Evolutionary conservation across 1,140 invertebrate genomes (phyloP).

Genomic region (Arctopsyche grandis): DNA sequence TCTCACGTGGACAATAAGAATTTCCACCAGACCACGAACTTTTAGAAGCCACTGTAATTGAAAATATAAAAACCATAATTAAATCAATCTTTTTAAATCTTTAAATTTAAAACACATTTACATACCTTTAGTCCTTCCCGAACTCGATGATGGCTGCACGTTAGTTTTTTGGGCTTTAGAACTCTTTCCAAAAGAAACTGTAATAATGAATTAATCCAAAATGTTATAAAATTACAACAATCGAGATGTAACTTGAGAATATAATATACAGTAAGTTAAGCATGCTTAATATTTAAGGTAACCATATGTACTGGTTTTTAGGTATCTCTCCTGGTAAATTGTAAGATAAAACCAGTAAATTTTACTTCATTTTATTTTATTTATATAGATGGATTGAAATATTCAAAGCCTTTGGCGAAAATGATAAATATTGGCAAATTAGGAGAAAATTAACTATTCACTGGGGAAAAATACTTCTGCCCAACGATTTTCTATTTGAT

Average conservation of each 20-base stretch:
- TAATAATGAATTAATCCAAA: constrained; percentile 51
- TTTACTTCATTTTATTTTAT: too few relatives aligned
- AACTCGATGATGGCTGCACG: constrained; percentile 50
- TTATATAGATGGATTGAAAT: too few relatives aligned
- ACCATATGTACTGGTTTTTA: too few relatives aligned
- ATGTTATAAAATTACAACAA: constrained; percentile 15
- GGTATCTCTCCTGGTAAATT: too few relatives aligned
- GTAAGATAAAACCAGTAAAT: too few relatives aligned
- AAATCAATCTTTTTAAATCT: not conserved
- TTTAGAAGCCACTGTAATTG: not conserved
- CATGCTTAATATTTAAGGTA: too few relatives aligned
- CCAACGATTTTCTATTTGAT: too few relatives aligned
- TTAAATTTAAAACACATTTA: not conserved
- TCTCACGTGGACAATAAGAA: constrained; percentile 64
- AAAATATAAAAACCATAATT: constrained; percentile 9
- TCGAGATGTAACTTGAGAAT: not conserved
- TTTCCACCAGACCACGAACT: constrained; percentile 61
- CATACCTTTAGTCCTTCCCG: constrained; percentile 49
- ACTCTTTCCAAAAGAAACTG: constrained; percentile 60
- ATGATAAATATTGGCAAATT: too few relatives aligned
- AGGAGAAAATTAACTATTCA: too few relatives aligned
- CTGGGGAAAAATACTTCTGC: too few relatives aligned
- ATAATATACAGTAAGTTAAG: too few relatives aligned
- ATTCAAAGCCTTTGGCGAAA: too few relatives aligned
- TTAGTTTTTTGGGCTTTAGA: constrained; percentile 60